A percentile compares a stretch with the other conserved stretches of the same genome.
Conservation (phyloP, 2,797 vertebrate species). For the Liparis tanakae region DNA sequence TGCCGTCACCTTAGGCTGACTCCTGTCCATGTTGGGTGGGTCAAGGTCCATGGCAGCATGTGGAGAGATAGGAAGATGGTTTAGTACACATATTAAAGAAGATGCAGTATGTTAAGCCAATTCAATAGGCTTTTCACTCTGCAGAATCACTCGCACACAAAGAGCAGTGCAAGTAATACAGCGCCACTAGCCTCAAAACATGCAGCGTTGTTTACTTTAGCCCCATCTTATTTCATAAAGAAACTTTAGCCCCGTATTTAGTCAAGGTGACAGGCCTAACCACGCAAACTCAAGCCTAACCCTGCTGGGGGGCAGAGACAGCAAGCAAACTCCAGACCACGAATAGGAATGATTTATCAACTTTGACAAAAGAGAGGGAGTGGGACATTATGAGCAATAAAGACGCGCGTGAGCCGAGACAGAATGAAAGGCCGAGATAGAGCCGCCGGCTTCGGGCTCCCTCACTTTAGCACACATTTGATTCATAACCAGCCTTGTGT, state of each 20-base stretch:
- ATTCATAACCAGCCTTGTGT: conserved; percentile 8
- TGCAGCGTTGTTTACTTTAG: background rate
- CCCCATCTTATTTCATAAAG: background rate
- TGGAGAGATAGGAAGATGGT: conserved; percentile 55
- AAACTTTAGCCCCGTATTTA: background rate
- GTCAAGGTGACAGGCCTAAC: background rate
- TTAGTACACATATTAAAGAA: conserved; percentile 35
- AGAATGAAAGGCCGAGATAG: background rate
- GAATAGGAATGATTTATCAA: background rate
- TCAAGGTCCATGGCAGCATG: conserved; percentile 62
- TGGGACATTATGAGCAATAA: conserved; percentile 7
- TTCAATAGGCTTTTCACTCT: background rate
- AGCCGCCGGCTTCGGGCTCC: conserved; percentile 43
- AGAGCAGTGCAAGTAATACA: background rate
- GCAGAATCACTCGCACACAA: background rate
- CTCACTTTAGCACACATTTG: conserved; percentile 24
- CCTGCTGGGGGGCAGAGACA: background rate
- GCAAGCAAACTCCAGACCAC: background rate
- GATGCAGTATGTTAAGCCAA: background rate
- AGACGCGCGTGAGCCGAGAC: conserved; percentile 14
- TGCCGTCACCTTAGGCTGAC: conserved; percentile 83
- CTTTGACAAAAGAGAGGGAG: conserved; percentile 16
- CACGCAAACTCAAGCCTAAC: background rate
- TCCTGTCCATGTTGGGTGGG: conserved; percentile 73
- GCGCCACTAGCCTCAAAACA: background rate